phyloP scores from a whole-genome alignment of 1,140 invertebrate species.

The Akabosia matsudoensis region DNA sequence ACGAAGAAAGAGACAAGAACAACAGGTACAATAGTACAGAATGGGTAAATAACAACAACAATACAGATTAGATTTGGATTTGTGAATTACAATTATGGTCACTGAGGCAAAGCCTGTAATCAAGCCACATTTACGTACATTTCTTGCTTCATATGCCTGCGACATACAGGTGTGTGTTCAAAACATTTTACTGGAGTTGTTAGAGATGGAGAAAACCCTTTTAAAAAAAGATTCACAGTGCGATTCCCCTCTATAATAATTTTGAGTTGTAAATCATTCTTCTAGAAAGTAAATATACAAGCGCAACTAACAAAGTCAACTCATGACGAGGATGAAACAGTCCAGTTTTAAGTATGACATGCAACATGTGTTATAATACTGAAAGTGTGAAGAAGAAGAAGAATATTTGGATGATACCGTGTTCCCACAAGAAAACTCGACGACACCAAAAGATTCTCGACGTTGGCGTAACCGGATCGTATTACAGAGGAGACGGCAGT shows the following conservation, averaged over 20 bases:
- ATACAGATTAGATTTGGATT: constrained; percentile 8
- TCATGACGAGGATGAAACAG: neutral
- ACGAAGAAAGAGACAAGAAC: neutral
- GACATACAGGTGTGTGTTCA: too few relatives aligned
- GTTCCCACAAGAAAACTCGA: neutral
- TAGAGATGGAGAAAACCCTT: neutral
- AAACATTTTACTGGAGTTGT: neutral
- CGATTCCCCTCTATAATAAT: neutral
- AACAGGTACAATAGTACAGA: constrained; percentile 1
- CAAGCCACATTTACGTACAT: constrained; percentile 40
- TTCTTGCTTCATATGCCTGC: constrained; percentile 27
- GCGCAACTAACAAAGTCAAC: constrained; percentile 16
- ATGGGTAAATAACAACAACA: constrained; percentile 11
- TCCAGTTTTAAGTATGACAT: neutral
- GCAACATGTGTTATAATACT: neutral
- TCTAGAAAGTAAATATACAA: neutral
- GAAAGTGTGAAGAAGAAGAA: neutral
- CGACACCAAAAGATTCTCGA: neutral
- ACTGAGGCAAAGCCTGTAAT: constrained; percentile 42
- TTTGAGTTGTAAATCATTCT: neutral
- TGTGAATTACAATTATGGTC: constrained; percentile 20
- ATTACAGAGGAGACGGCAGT: neutral
- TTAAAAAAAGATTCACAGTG: neutral
- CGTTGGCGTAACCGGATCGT: neutral
- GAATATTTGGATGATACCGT: neutral